Conservation (phyloP, 2,797 vertebrate species). For the Crenichthys baileyi region DNA sequence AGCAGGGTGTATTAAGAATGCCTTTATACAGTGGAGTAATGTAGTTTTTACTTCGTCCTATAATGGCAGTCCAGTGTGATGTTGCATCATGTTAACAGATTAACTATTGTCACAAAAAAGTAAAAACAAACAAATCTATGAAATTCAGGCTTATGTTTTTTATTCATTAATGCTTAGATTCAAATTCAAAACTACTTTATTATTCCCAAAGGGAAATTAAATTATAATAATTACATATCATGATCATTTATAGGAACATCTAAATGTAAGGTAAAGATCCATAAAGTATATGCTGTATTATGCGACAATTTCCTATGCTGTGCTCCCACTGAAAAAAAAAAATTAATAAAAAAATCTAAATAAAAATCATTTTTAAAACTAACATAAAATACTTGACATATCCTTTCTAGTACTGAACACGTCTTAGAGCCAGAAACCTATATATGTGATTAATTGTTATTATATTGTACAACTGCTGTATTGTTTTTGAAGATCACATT, state of each 20-base stretch:
- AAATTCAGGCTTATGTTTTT: not conserved
- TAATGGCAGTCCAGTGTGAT: too few species aligned
- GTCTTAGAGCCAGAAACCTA: not conserved
- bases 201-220: too few species aligned
- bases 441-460: not conserved
- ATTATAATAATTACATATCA: not conserved
- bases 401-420: not conserved
- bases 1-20: not conserved
- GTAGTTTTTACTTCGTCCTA: too few species aligned
- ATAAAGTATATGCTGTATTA: not conserved
- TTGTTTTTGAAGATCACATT: not conserved
- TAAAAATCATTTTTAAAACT: not conserved
- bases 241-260: not conserved
- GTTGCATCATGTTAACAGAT: not conserved
- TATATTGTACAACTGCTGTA: not conserved
- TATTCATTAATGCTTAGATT: not conserved
- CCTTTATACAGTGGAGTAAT: not conserved
- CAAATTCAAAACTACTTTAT: too few species aligned
- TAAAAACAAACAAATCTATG: not conserved
- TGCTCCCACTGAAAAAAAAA: not conserved
- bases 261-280: not conserved
- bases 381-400: not conserved
- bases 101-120: not conserved
- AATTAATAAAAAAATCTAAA: not conserved
- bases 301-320: not conserved